Evolutionary conservation across 2,888 invertebrate species (phyloP).

Genomic region (Diogma glabrata): DNA sequence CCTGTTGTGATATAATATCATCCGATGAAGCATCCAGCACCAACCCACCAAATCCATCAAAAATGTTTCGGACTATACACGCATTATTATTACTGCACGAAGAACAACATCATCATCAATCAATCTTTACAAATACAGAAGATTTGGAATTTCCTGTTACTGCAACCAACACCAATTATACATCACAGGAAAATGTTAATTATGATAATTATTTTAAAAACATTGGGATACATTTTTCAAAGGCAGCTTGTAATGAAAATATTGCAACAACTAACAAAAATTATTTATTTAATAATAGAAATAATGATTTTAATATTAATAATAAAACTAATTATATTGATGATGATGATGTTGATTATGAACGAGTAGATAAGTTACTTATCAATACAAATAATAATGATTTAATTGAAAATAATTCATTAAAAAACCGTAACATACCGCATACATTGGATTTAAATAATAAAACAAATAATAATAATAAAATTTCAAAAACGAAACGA

Average conservation of each 20-base stretch:
- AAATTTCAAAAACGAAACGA: conserved; percentile 11
- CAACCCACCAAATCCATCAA: conserved; percentile 30
- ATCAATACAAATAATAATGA: conserved; percentile 7
- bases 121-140: conserved; percentile 2
- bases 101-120: conserved; percentile 5
- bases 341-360: conserved; percentile 23
- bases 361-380: conserved; percentile 4
- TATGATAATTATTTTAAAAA: conserved; percentile 14
- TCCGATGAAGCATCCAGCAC: conserved; percentile 27
- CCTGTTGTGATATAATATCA: conserved; percentile 47
- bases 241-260: conserved; percentile 9
- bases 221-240: conserved; percentile 14
- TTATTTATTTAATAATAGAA: conserved; percentile 19
- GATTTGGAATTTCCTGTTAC: background rate
- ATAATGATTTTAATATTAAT: conserved; percentile 20
- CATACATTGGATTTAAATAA: conserved; percentile 15
- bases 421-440: conserved; percentile 10
- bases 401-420: background rate
- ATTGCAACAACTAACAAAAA: conserved; percentile 9
- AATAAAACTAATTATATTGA: conserved; percentile 25
- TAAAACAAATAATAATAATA: conserved; percentile 8
- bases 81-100: too few species aligned
- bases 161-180: conserved; percentile 20
- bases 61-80: conserved; percentile 31
- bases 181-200: conserved; percentile 13